A percentile compares a stretch with the other conserved stretches of the same genome.
These are phyloP conservation scores for Eubasilissa regina DNA, from an alignment of 1,140 invertebrate species.

Conservation along the genomic window DNA sequence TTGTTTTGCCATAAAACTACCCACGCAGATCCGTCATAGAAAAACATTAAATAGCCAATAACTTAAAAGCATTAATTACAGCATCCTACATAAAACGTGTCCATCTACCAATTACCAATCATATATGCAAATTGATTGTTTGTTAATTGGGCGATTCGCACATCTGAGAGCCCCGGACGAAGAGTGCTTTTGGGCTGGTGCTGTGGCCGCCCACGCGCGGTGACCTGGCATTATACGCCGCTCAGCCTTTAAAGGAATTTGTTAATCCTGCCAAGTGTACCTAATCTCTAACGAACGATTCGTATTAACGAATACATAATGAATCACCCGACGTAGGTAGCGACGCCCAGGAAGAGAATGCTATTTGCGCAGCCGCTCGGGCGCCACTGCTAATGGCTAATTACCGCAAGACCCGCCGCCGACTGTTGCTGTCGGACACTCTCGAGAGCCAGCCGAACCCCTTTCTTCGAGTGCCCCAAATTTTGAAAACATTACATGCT, in stretches of 20 bases:
- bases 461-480: no score
- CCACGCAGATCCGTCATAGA: conserved; percentile 40
- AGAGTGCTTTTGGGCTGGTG: background rate
- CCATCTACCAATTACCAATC: conserved; percentile 48
- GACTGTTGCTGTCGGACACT: no score
- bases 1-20: conserved; percentile 40
- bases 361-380: background rate
- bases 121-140: conserved; percentile 50
- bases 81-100: conserved; percentile 47
- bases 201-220: background rate
- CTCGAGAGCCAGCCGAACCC: no score
- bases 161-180: conserved; percentile 2
- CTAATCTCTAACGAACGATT: conserved; percentile 10
- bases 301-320: background rate
- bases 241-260: conserved; percentile 26
- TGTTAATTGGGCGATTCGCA: conserved; percentile 51
- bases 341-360: background rate
- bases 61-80: conserved; percentile 50
- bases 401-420: no score
- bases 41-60: conserved; percentile 19
- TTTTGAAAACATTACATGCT: no score
- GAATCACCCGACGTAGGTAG: conserved; percentile 1
- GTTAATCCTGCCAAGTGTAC: conserved; percentile 22
- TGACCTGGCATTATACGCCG: conserved; percentile 3
- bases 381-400: background rate